These are phyloP conservation scores for Archivesica marissinica DNA, from an alignment of 1,140 invertebrate species.

Conservation along the genomic window DNA sequence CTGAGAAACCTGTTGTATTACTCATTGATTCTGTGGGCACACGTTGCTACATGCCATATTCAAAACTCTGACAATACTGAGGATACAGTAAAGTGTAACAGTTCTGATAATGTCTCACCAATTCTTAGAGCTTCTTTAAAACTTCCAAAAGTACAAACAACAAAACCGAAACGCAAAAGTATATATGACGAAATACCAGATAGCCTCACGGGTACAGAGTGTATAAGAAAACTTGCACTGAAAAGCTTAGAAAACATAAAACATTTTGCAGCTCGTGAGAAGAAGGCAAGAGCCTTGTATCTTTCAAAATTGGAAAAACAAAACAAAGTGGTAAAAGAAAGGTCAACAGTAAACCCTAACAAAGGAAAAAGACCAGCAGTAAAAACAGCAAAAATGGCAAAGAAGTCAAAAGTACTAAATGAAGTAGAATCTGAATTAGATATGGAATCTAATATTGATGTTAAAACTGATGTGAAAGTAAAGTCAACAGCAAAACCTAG, in stretches of 20 bases:
- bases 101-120: not conserved
- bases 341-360: not conserved
- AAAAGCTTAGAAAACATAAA: slow-evolving; percentile 47
- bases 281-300: slow-evolving; percentile 36
- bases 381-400: not conserved
- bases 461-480: not conserved
- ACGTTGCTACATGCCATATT: not conserved
- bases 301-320: not conserved
- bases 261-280: slow-evolving; percentile 35
- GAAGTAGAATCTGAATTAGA: too few species aligned
- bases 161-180: slow-evolving; percentile 18
- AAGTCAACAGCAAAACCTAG: not conserved
- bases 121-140: not conserved
- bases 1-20: slow-evolving; percentile 57
- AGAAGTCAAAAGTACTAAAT: too few species aligned
- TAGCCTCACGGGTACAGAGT: slow-evolving; percentile 22
- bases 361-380: not conserved
- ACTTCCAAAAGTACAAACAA: not conserved
- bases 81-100: not conserved
- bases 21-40: slow-evolving; percentile 59
- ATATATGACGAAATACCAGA: slow-evolving; percentile 20
- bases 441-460: too few species aligned
- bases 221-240: slow-evolving; percentile 38
- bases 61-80: not conserved
- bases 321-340: not conserved